Percentiles rank a stretch among this genome's conserved stretches.
These are phyloP conservation scores for Centropyge bicolor DNA, from an alignment of 2,797 vertebrate species.

Conservation along the genomic window DNA sequence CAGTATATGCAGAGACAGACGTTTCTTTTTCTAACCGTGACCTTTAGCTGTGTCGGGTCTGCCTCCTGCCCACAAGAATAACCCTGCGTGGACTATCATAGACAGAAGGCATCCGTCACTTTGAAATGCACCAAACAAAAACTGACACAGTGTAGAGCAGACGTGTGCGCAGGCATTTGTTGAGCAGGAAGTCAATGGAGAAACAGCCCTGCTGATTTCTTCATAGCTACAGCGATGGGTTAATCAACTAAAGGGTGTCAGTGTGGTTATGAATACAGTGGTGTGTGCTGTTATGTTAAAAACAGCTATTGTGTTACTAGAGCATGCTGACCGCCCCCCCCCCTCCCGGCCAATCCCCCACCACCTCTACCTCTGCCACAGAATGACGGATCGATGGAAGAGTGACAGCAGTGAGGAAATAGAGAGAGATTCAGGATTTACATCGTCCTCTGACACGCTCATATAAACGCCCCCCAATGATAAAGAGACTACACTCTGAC, in stretches of 20 bases:
- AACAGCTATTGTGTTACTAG: slow-evolving; percentile 58
- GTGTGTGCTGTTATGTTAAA: slow-evolving; percentile 60
- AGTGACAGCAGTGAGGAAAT: slow-evolving; percentile 78
- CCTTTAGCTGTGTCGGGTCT: slow-evolving; percentile 72
- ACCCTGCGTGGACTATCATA: slow-evolving; percentile 38
- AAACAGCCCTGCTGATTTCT: slow-evolving; percentile 9
- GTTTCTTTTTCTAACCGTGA: slow-evolving; percentile 73
- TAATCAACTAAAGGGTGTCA: slow-evolving; percentile 42
- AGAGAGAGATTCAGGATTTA: slow-evolving; percentile 83
- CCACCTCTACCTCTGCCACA: slow-evolving; percentile 51
- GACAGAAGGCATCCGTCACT: slow-evolving; percentile 56
- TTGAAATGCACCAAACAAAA: slow-evolving; percentile 41
- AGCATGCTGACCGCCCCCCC: slow-evolving; percentile 41
- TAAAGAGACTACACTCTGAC: slow-evolving; percentile 78
- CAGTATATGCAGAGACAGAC: slow-evolving; percentile 58
- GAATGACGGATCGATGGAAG: slow-evolving; percentile 79
- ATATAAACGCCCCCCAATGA: slow-evolving; percentile 76
- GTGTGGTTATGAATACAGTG: slow-evolving; percentile 48
- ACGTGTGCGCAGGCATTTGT: neutral
- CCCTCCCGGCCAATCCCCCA: slow-evolving; percentile 23
- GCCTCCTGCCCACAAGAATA: slow-evolving; percentile 66
- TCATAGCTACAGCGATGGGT: neutral
- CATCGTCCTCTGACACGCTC: slow-evolving; percentile 81
- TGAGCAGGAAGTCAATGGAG: slow-evolving; percentile 5
- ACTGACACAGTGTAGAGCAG: neutral